Evolutionary conservation across 2,888 invertebrate genomes (phyloP), one percentile per base, ranked within the genome.

Genomic region (Griposia aprilina): DNA sequence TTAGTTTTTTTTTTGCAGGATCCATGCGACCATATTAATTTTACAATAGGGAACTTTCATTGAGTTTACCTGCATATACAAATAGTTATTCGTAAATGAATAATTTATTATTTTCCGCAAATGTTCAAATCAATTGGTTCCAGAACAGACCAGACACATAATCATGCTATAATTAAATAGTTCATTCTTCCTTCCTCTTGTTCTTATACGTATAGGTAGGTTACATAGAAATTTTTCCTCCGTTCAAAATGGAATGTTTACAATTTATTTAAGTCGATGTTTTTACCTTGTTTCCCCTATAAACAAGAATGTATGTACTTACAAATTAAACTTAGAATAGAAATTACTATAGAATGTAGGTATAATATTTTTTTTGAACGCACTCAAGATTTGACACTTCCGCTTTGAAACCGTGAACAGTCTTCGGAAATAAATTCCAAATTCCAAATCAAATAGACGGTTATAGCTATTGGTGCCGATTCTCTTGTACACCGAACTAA

Each of bases 181-280:
- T 17, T 59, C 50, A 26, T 76, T 55, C 48, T 80, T 80, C 76
- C 76, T 80, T 82, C 82, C 80, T 74, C 59, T 11, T 79, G n/a
- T 23, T 55, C 15, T 30, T 52, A 6, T 15, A n/a, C n/a, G n/a
- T n/a, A n/a, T n/a, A n/a, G n/a, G n/a, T n/a, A n/a, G n/a, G 1
- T 72, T 45, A n/a, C 59, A 52, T 23, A 52, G 13, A 73, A n/a
- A 11, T 45, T 30, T 65, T 30, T 59, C 74, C 81, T 45, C 26
- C n/a, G 17, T 30, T 65, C 57, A 20, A 71, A 57, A 71, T 52
- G 57, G 50, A 52, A 4, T 66, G 73, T 30, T 79, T 59, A 45
- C 30, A 5, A 50, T 52, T 36, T 6, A 20, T 45, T 23, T 57
- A 73, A 2, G 26, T 48, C 23, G 23, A 50, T 57, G n/a, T 67